Evolutionary conservation across 1,140 invertebrate species (phyloP), one percentile per base, ranked within the genome.

Genomic region (Aleiodes sp.): DNA sequence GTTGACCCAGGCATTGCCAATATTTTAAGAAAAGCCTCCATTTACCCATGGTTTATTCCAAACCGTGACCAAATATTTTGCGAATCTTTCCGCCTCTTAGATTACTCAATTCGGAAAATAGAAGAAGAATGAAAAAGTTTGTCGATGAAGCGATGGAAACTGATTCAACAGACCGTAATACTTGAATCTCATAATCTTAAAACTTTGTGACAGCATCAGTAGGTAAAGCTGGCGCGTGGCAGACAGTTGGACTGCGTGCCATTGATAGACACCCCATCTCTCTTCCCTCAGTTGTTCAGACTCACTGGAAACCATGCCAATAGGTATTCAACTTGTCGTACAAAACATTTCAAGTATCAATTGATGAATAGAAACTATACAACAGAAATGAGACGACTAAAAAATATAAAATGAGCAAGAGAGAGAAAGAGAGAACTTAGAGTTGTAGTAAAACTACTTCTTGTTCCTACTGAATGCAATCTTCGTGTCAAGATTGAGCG

Each of bases 211-310:
- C 39, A 43, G 14, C 12, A 43, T 43, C 1, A 56, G 46, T 56
- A 56, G 24, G 24, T 31, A 59, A 31, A 59, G 2, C 56, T 6
- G 56, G 56, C 56, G 56, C 56, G 56, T 59, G 56, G 24, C 56
- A 59, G 56, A 9, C 56, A 31, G 1, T 56, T 10, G 46, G 26
- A 29, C 31, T 56, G 56, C 28, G 26, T 59, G n/a, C 28, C 56
- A 59, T 59, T 59, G 56, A 59, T 59, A 26, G 28, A 59, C 56
- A 59, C 28, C 16, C n/a, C 46, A 21, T 52, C 46, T 52, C 46
- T 21, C 16, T 21, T 52, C 46, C 21, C 26, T 24, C 46, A 52
- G 26, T 52, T 24, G 31, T 35, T 21, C 16, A 8, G 19, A 52
- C 21, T 52, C 46, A 16, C 46, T 10, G 16, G 19, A 43, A 43